Base-by-base conservation (phyloP, 2,888 invertebrate species). In the Cephonodes hylas region DNA sequence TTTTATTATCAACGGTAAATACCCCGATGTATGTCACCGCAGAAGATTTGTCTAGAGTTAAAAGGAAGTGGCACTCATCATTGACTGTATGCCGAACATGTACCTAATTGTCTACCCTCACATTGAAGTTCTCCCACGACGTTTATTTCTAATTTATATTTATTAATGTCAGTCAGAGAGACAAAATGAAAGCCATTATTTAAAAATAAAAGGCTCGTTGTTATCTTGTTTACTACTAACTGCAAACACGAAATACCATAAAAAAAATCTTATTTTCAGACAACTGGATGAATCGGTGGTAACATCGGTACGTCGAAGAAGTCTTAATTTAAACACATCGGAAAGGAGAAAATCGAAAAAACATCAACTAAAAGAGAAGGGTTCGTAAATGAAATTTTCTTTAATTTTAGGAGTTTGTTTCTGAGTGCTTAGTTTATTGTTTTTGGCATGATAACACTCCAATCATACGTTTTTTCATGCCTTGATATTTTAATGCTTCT, bases 321-420 rank as follows among this genome's bases (percentile, higher is more conserved):
- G 85, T 65, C 73, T 85, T 3, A 87, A 83, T 66, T 65, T 87
- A 60, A 91, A 94, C 61, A 82, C 89, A 0, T 94, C 95, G 48
- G 96, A 96, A 73, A 91, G 96, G 61, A 93, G 98, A 68, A 97
- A 96, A 85, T 97, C 97, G 44, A 91, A 88, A 68, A 89, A 86
- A 69, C 83, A 83, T 66, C 84, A 83, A 69, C 76, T 80, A 75
- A 96, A 95, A 77, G 97, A 97, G 66, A 96, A 97, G 72, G 97
- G 97, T 72, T 96, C 1, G 60, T 53, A 34, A 7, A 18, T 38
- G 0, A n/a, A 10, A 23, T 22, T 31, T 22, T 18, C 20, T 18
- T 25, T 38, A 44, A 53, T 42, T 46, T n/a, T 38, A 63, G n/a
- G 6, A 60, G 63, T 67, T 63, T 70, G 57, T 64, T 70, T 67